Evolutionary conservation across 2,888 invertebrate species (phyloP), one percentile per base, ranked within the genome.

Genomic region (Craniophora ligustri): DNA sequence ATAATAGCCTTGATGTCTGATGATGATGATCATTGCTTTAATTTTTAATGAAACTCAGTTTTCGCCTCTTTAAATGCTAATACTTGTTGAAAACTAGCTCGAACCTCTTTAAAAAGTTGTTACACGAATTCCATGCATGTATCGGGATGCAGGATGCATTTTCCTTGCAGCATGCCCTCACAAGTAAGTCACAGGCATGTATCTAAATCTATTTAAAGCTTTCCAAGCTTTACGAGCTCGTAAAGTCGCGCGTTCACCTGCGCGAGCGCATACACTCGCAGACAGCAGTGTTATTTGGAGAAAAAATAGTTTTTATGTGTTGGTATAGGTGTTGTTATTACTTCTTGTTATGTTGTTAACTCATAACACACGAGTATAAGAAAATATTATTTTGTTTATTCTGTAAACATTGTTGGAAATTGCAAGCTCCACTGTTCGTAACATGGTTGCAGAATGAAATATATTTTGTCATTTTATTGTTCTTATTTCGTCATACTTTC

Each of bases 201-300:
- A 36, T 55, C 60, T 66, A 69, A 69, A 68, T 71, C 80, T 81
- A 81, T 80, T 79, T 77, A 54, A 48, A 72, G 75, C 59, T 63
- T 69, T 69, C 72, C 62, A 64, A 70, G 59, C 67, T 86, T 82
- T 83, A 85, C 75, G 79, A 77, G 67, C 67, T 78, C 80, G 78
- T 72, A 67, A 86, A 85, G 79, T 81, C 69, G 58, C 65, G 47
- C 59, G 75, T 71, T 82, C 85, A 86, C 85, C 84, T 85, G 85
- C 79, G 77, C 70, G 54, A 49, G 72, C 80, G 79, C 75, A 48
- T 46, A 77, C 75, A 76, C 63, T 42, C 57, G 39, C 8, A 40
- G 1, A 32, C 63, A 46, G 18, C 41, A 21, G 14, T 47, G 19
- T 30, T 15, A 38, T 47, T 55, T 48, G 5, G 1, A 0, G 8